Base-by-base conservation (phyloP, 2,888 invertebrate species). In the Drosophila kanekoi region DNA sequence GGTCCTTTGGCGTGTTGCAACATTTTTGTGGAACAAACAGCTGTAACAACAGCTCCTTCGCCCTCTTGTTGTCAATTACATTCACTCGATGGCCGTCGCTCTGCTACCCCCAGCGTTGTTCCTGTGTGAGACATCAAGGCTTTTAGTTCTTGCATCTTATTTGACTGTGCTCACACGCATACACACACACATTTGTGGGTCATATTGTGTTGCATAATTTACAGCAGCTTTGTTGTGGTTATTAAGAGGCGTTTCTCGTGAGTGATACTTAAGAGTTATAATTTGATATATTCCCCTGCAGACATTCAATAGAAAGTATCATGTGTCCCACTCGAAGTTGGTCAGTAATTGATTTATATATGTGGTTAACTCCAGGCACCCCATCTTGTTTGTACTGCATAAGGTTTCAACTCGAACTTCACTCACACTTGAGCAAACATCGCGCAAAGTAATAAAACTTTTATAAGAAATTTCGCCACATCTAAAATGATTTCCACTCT, bases 391-490 rank as follows among this genome's bases (percentile, higher is more conserved):
- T 45, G n/a, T 49, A 35, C 23, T 47, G 28, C 41, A 41, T 16
- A 16, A n/a, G 45, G 6, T 11, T 11, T 16, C 33, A 28, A 69
- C 20, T 32, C 37, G 1, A 47, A 9, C 44, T 44, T n/a, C 20
- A 6, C 28, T 35, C 47, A 48, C 37, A 38, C 23, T 44, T 45
- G 32, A 23, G 10, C 33, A 43, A 33, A 37, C 48, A 35, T 38
- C 3, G 18, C 49, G 14, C 18, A n/a, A 44, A 47, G 68, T 77
- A 71, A 83, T 78, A 76, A 78, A 83, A 81, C 71, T 77, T 83
- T 83, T 67, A 81, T 79, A 72, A 78, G 78, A 82, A 72, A 72
- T 67, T 64, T 70, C 63, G 38, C 53, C 72, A 64, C 82, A 79
- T 77, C 71, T 77, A 72, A 66, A 72, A 66, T 67, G 72, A 74